These are phyloP conservation scores for Pyralis farinalis DNA, from an alignment of 2,888 invertebrate genomes.

Conservation along the genomic window DNA sequence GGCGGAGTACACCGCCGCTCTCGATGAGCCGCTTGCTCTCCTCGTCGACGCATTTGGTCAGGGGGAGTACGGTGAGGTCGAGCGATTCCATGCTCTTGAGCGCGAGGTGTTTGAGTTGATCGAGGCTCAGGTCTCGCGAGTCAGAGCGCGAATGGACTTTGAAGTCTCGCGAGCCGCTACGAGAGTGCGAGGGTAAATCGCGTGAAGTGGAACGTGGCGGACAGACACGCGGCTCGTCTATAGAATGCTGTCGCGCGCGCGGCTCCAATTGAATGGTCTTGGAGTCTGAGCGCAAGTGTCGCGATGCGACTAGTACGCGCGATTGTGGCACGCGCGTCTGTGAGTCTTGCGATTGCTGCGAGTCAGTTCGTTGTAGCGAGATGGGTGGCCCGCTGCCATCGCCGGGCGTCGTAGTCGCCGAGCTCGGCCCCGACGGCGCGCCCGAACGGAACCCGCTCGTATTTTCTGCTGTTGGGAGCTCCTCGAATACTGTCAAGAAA, in stretches of 20 bases:
- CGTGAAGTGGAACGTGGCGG: conserved; percentile 40
- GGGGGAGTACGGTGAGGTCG: conserved; percentile 60
- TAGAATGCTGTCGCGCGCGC: conserved; percentile 67
- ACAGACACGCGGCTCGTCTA: conserved; percentile 47
- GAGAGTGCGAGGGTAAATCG: conserved; percentile 37
- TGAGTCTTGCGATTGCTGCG: conserved; percentile 62
- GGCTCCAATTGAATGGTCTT: conserved; percentile 83
- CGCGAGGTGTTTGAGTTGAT: conserved; percentile 67
- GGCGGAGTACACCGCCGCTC: conserved; percentile 69
- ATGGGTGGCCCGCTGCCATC: conserved; percentile 33
- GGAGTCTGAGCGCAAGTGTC: conserved; percentile 82
- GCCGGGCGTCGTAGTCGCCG: conserved; percentile 59
- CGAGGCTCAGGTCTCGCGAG: conserved; percentile 73
- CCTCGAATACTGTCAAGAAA: conserved; percentile 83
- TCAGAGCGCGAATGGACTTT: conserved; percentile 74
- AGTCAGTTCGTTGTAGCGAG: conserved; percentile 61
- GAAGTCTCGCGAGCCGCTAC: conserved; percentile 46
- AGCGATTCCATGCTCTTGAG: conserved; percentile 72
- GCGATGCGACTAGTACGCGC: conserved; percentile 73
- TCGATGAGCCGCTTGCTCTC: conserved; percentile 72
- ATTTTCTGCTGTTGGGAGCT: conserved; percentile 82
- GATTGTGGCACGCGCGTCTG: conserved; percentile 44
- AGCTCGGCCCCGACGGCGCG: conserved; percentile 60
- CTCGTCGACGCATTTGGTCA: conserved; percentile 59
- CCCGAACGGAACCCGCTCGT: conserved; percentile 70